These are phyloP conservation scores for Scomber colias DNA, from an alignment of 2,113 vertebrate genomes.

Conservation along the genomic window DNA sequence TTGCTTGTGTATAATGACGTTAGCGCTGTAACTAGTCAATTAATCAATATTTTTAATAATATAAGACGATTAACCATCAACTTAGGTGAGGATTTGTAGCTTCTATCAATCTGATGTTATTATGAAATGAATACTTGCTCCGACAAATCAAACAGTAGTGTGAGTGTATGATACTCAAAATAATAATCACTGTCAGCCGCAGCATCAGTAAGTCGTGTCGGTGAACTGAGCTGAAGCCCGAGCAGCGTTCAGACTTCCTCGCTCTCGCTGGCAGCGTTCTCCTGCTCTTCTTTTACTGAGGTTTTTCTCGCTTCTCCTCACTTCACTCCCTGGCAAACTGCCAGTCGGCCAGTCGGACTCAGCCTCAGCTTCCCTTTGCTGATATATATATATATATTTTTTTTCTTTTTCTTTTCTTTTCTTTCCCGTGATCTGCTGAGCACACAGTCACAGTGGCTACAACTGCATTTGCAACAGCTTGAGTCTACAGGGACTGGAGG, in stretches of 20 bases:
- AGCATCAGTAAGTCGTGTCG: neutral
- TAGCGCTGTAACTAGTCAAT: too few species aligned
- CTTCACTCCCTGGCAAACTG: conserved; percentile 14
- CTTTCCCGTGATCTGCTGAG: conserved; percentile 21
- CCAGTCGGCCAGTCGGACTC: conserved; percentile 1
- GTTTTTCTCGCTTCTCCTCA: neutral
- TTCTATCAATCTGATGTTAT: neutral
- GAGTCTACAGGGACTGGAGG: neutral
- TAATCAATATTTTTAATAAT: too few species aligned
- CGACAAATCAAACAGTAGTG: too few species aligned
- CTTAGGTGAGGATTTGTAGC: neutral
- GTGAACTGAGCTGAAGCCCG: neutral
- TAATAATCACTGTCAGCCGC: neutral
- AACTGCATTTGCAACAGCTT: neutral
- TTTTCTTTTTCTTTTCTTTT: neutral
- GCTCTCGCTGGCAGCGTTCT: neutral
- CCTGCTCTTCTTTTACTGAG: neutral
- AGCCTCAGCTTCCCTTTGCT: conserved; percentile 13
- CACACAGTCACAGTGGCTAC: neutral
- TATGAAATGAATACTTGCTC: too few species aligned
- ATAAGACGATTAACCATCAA: too few species aligned
- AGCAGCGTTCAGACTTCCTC: neutral
- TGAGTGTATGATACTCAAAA: too few species aligned
- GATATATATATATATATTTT: neutral
- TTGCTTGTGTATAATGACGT: too few species aligned